Evolutionary conservation across 2,113 vertebrate species (phyloP).

Genomic region (Myiagra hebetior): DNA sequence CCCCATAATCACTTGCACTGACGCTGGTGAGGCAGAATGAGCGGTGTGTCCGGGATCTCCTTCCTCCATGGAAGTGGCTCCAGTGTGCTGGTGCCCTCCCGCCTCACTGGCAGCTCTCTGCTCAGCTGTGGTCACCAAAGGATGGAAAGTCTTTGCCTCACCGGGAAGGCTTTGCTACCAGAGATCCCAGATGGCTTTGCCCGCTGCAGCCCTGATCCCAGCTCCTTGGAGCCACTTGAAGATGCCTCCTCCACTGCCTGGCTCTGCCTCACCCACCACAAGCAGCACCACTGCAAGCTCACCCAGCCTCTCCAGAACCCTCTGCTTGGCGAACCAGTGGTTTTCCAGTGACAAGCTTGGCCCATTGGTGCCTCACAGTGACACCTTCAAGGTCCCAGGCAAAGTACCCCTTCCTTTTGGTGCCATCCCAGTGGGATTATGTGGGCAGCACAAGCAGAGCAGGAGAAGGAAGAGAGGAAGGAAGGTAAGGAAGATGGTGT

Average conservation of each 20-base stretch:
- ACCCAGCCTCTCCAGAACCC: background rate
- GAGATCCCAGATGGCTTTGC: background rate
- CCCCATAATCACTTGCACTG: background rate
- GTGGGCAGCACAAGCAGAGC: background rate
- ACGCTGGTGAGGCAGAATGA: accelerated
- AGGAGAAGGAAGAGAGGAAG: background rate
- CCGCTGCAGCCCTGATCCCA: background rate
- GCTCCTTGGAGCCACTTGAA: background rate
- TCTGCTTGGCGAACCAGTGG: background rate
- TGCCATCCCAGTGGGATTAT: background rate
- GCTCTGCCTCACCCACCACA: background rate
- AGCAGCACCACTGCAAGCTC: background rate
- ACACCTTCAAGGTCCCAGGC: background rate
- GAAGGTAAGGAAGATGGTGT: background rate
- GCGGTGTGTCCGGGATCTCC: background rate
- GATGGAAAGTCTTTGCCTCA: background rate
- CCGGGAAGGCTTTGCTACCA: background rate
- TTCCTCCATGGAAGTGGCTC: accelerated
- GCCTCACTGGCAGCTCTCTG: background rate
- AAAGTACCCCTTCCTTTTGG: background rate
- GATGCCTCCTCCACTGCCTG: background rate
- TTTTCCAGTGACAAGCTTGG: background rate
- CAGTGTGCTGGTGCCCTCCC: accelerated
- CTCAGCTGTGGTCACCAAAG: background rate
- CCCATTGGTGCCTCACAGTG: accelerated